Evolutionary conservation across 2,888 invertebrate genomes (phyloP).

Genomic region (Volucella bombylans): DNA sequence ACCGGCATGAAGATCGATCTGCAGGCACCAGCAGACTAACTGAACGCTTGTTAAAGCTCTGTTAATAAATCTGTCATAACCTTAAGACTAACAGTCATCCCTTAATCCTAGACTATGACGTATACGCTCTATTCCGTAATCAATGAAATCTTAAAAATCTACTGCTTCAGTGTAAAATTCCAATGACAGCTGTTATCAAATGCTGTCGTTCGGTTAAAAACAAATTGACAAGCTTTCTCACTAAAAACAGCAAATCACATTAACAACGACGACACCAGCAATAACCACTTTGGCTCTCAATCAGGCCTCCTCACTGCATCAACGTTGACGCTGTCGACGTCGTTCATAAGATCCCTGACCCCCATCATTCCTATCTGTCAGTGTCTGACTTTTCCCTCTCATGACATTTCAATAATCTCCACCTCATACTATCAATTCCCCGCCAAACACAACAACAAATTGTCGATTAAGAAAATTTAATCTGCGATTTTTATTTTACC

Average conservation of each 20-base stretch:
- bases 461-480: constrained; percentile 16
- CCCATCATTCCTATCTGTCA: constrained; percentile 31
- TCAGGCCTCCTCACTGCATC: background rate
- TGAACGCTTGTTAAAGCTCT: too few species aligned
- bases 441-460: constrained; percentile 9
- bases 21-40: too few species aligned
- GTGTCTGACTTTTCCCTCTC: background rate
- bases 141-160: too few species aligned
- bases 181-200: too few species aligned
- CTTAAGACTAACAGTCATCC: too few species aligned
- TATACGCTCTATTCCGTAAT: too few species aligned
- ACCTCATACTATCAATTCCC: background rate
- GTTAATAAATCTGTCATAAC: too few species aligned
- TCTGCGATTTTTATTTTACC: background rate
- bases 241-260: background rate
- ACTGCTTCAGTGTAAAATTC: too few species aligned
- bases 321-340: constrained; percentile 9
- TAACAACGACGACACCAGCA: background rate
- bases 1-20: too few species aligned
- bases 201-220: too few species aligned
- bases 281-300: background rate
- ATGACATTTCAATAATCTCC: constrained; percentile 26
- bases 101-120: too few species aligned
- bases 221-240: too few species aligned
- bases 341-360: constrained; percentile 52